Evolutionary conservation across 2,797 vertebrate species (phyloP).

Genomic region (Oreochromis grahami): DNA sequence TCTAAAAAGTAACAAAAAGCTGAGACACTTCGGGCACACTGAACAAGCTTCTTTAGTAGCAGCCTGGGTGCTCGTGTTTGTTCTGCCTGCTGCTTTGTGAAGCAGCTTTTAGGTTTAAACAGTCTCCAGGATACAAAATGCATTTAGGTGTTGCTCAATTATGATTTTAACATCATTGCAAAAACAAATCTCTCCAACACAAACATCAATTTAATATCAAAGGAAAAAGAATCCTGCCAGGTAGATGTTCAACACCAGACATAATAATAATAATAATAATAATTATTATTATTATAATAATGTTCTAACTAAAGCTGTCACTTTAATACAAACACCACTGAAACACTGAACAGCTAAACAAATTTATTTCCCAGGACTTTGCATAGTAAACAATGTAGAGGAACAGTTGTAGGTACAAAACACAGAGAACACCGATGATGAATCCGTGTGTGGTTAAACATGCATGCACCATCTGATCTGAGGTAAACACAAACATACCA

Average conservation of each 20-base stretch:
- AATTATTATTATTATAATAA: neutral
- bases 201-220: neutral
- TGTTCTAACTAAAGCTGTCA: neutral
- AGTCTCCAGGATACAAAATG: neutral
- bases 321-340: neutral
- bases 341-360: conserved; percentile 7
- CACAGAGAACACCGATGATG: neutral
- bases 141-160: neutral
- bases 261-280: neutral
- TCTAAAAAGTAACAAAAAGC: neutral
- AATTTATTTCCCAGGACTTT: conserved; percentile 59
- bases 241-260: neutral
- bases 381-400: conserved; percentile 60
- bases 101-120: neutral
- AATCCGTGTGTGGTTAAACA: neutral
- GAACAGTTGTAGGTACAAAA: neutral
- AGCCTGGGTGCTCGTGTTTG: neutral
- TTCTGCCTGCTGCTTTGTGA: neutral
- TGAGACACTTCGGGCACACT: rapidly evolving
- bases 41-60: neutral
- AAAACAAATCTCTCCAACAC: neutral
- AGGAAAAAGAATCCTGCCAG: neutral
- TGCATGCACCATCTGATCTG: neutral
- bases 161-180: neutral
- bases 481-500: conserved; percentile 29